Conservation (phyloP, 2,888 invertebrate species). For the Pristionchus mayeri region DNA sequence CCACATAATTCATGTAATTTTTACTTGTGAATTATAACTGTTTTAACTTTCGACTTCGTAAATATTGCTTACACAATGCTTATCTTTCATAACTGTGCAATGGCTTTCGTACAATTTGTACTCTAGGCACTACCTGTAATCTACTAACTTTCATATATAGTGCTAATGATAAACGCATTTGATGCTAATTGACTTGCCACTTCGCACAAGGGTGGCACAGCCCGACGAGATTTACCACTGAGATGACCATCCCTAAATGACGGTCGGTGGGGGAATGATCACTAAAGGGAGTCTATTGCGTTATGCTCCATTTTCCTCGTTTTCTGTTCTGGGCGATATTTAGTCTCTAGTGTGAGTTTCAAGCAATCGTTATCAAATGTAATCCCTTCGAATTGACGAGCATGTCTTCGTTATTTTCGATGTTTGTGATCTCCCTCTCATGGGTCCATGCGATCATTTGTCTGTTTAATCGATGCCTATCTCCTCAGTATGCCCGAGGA, state of each 20-base stretch:
- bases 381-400: no score
- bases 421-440: no score
- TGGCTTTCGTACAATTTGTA: neutral
- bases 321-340: neutral
- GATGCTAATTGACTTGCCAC: neutral
- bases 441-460: neutral
- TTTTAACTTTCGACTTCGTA: neutral
- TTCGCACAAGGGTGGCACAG: neutral
- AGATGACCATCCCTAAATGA: neutral
- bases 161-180: neutral
- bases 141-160: neutral
- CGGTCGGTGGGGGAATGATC: neutral
- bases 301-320: neutral
- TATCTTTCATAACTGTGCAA: neutral
- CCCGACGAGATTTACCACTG: slow-evolving; percentile 27
- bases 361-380: no score
- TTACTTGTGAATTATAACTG: neutral
- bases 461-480: neutral
- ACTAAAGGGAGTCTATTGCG: neutral
- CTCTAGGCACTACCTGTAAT: neutral
- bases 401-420: no score
- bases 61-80: neutral
- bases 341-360: neutral
- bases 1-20: no score
- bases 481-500: slow-evolving; percentile 63